A percentile compares a stretch with the other conserved stretches of the same genome.
Conservation (phyloP, 2,888 invertebrate genomes). For the Leucoma salicis region DNA sequence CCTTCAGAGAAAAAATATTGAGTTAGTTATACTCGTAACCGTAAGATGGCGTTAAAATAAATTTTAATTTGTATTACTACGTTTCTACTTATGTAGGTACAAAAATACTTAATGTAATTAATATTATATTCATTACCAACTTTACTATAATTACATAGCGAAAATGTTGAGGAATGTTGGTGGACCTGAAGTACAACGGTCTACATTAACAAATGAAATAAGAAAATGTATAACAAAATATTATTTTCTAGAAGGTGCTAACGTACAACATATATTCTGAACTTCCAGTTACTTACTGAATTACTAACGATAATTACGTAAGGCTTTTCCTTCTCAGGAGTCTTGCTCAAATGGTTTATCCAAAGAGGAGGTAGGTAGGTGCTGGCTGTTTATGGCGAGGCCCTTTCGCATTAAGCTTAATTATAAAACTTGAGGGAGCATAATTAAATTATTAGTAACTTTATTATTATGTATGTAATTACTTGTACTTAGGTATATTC, state of each 20-base stretch:
- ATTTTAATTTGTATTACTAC: not conserved
- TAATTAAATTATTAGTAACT: constrained; percentile 37
- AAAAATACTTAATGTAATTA: not conserved
- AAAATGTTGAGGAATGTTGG: not conserved
- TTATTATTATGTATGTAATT: constrained; percentile 29
- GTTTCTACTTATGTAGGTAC: too few relatives aligned
- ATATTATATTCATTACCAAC: not conserved
- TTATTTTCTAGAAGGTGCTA: constrained; percentile 21
- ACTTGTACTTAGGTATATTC: too few relatives aligned
- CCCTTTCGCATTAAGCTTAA: constrained; percentile 34
- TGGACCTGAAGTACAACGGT: not conserved
- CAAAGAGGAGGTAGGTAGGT: constrained; percentile 10
- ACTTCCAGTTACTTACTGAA: constrained; percentile 22
- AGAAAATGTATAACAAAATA: constrained; percentile 27
- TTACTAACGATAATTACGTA: constrained; percentile 19
- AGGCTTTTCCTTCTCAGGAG: constrained; percentile 16
- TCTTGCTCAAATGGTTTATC: constrained; percentile 7
- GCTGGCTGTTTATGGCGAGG: constrained; percentile 14
- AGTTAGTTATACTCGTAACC: not conserved
- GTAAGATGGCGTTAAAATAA: constrained; percentile 6
- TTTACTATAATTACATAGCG: not conserved
- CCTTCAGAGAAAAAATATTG: too few relatives aligned
- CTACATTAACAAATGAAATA: constrained; percentile 23
- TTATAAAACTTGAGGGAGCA: constrained; percentile 32
- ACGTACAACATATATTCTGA: constrained; percentile 18